These are phyloP conservation scores for Caenorhabditis sulstoni DNA, from an alignment of 2,888 invertebrate genomes.

Conservation along the genomic window DNA sequence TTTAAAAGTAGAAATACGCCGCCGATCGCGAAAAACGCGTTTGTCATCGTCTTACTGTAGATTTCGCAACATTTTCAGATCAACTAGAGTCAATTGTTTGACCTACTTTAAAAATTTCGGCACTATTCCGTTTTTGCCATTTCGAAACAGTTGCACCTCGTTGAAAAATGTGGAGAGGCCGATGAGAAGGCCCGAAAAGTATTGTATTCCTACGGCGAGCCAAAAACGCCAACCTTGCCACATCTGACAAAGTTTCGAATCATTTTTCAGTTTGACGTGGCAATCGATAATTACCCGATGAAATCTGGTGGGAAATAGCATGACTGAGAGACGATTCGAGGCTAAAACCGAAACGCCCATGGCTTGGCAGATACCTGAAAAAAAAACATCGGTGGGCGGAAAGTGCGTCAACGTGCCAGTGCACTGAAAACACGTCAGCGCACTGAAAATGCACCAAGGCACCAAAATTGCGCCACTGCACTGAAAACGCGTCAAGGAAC, in stretches of 20 bases:
- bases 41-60: constrained; percentile 38
- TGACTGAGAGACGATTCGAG: constrained; percentile 48
- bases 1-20: constrained; percentile 39
- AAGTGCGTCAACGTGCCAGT: neutral
- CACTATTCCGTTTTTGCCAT: constrained; percentile 28
- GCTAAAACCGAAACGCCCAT: constrained; percentile 50
- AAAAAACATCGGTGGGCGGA: neutral
- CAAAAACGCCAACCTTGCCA: constrained; percentile 35
- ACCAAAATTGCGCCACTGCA: too few relatives aligned
- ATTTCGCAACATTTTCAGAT: too few relatives aligned
- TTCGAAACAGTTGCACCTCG: constrained; percentile 30
- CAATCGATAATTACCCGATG: constrained; percentile 16
- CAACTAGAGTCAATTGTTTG: too few relatives aligned
- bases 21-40: constrained; percentile 40
- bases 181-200: constrained; percentile 21
- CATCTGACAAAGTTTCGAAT: constrained; percentile 23
- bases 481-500: too few relatives aligned
- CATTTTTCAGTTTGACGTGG: too few relatives aligned
- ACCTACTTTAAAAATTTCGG: constrained; percentile 50
- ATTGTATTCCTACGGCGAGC: constrained; percentile 45
- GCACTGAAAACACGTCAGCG: too few relatives aligned
- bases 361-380: constrained; percentile 55
- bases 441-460: too few relatives aligned
- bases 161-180: constrained; percentile 45
- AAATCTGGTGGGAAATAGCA: constrained; percentile 47